phyloP scores from a whole-genome alignment of 2,113 vertebrate species.

The Hippocampus guttulatus region DNA sequence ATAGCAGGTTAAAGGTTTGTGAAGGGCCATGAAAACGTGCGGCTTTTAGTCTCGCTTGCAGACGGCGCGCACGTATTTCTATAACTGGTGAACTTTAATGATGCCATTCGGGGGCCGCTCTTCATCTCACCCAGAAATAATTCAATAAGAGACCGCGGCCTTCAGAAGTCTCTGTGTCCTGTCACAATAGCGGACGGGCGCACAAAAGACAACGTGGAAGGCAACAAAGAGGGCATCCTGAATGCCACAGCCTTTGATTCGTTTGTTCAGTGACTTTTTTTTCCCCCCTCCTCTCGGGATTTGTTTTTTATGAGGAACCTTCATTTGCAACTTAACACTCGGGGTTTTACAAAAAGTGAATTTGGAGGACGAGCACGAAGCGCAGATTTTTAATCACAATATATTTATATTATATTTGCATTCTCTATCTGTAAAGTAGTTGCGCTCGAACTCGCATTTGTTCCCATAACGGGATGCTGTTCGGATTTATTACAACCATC shows the following conservation, averaged over 20 bases:
- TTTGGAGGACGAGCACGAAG: no score
- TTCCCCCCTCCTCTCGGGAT: slow-evolving; percentile 27
- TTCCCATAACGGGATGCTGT: no score
- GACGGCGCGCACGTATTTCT: slow-evolving; percentile 69
- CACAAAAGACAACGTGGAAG: slow-evolving; percentile 69
- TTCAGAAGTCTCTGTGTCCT: slow-evolving; percentile 70
- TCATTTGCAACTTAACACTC: slow-evolving; percentile 20
- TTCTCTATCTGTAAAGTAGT: background rate
- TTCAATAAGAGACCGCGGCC: slow-evolving; percentile 83
- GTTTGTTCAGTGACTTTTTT: slow-evolving; percentile 61
- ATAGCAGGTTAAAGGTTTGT: slow-evolving; percentile 89
- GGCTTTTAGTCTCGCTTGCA: slow-evolving; percentile 77
- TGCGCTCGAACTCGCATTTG: no score
- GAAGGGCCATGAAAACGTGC: slow-evolving; percentile 77
- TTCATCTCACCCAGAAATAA: slow-evolving; percentile 83
- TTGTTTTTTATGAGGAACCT: slow-evolving; percentile 54
- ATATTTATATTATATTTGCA: background rate
- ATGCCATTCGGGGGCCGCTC: slow-evolving; percentile 76
- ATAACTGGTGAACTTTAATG: slow-evolving; percentile 83
- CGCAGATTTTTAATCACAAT: background rate
- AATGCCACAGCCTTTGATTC: slow-evolving; percentile 68
- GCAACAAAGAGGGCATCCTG: slow-evolving; percentile 65
- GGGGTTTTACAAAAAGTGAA: background rate
- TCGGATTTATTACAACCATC: no score
- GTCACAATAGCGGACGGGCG: slow-evolving; percentile 68